These are phyloP conservation scores for Clitarchus hookeri DNA, from an alignment of 2,888 invertebrate genomes.

Conservation along the genomic window DNA sequence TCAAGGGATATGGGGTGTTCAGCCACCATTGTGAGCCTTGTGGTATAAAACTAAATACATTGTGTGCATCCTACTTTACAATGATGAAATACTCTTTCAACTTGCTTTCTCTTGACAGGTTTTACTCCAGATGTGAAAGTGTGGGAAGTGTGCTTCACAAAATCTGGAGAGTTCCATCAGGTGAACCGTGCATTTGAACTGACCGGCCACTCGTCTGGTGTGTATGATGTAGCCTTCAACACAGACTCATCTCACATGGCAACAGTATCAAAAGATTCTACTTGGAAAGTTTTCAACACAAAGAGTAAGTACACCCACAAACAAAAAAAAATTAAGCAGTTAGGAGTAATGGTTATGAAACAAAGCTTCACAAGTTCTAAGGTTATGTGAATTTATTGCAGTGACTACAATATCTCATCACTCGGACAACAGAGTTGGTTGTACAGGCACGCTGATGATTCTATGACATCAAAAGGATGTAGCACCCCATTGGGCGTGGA, in stretches of 20 bases:
- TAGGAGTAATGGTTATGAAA: too few species aligned
- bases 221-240: slow-evolving; percentile 80
- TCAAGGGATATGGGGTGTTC: too few species aligned
- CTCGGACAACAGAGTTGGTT: too few species aligned
- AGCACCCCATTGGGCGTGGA: too few species aligned
- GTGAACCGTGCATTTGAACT: slow-evolving; percentile 77
- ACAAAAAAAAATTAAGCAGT: too few species aligned
- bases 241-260: slow-evolving; percentile 81
- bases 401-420: too few species aligned
- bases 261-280: slow-evolving; percentile 85
- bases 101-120: slow-evolving; percentile 52
- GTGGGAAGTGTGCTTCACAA: slow-evolving; percentile 80
- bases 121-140: slow-evolving; percentile 73
- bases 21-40: too few species aligned
- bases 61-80: background rate
- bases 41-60: background rate
- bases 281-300: slow-evolving; percentile 84
- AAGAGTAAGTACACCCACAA: slow-evolving; percentile 64
- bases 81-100: background rate
- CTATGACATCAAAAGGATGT: too few species aligned
- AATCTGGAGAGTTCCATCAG: slow-evolving; percentile 74
- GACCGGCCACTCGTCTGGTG: slow-evolving; percentile 79
- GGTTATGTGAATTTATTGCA: too few species aligned
- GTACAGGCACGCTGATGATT: too few species aligned
- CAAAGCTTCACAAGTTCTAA: too few species aligned